phyloP scores from a whole-genome alignment of 2,797 vertebrate genomes.

The Rhynchotus rufescens region DNA sequence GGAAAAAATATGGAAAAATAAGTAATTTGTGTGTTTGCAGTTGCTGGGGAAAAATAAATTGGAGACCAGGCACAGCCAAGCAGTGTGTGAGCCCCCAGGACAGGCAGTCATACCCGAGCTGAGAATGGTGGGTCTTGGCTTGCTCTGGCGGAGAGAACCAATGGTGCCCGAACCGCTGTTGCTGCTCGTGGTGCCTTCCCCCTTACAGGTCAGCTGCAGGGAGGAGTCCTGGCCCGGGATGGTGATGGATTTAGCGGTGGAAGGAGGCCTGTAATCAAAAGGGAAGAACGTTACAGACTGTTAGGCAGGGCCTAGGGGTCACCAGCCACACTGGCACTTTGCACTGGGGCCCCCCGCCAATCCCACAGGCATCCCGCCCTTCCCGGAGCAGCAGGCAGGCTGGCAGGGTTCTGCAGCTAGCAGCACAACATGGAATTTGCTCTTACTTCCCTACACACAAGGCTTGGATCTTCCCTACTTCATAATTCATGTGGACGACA shows the following conservation, averaged over 20 bases:
- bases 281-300: background rate
- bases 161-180: constrained; percentile 75
- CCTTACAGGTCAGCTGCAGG: constrained; percentile 95
- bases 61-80: background rate
- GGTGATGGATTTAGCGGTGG: constrained; percentile 92
- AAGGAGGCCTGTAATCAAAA: constrained; percentile 83
- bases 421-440: rapidly evolving
- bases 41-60: background rate
- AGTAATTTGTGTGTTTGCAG: background rate
- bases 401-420: background rate
- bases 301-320: background rate
- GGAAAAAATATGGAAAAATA: background rate
- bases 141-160: constrained; percentile 82
- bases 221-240: constrained; percentile 89
- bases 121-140: constrained; percentile 86
- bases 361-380: background rate
- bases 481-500: background rate
- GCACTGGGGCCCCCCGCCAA: background rate
- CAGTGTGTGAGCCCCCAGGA: background rate
- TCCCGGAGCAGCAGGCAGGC: background rate
- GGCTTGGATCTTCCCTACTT: background rate
- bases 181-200: constrained; percentile 87
- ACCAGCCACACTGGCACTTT: rapidly evolving
- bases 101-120: constrained; percentile 83
- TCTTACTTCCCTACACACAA: background rate